phyloP scores from a whole-genome alignment of 2,797 vertebrate genomes.

The Poecile montanus region DNA sequence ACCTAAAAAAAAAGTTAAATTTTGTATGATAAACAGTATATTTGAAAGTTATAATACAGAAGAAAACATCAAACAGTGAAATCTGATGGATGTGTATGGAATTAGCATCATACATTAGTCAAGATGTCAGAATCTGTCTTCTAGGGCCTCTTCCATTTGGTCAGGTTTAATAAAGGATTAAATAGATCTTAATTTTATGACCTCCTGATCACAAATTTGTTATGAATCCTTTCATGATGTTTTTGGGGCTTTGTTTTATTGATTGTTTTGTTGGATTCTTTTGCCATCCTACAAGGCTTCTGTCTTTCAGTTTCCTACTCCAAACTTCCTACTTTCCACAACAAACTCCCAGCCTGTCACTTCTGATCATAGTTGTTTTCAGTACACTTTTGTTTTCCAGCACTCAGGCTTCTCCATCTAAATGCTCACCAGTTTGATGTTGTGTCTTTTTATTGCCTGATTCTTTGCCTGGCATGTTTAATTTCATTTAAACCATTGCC shows the following conservation, averaged over 20 bases:
- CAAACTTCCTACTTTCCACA: neutral
- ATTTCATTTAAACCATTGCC: neutral
- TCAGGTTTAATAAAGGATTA: neutral
- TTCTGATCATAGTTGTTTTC: neutral
- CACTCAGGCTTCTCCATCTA: neutral
- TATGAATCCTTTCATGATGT: neutral
- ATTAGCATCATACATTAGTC: neutral
- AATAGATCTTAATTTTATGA: neutral
- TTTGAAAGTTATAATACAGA: neutral
- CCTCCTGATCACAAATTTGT: neutral
- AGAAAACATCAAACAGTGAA: neutral
- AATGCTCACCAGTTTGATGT: neutral
- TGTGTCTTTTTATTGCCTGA: neutral
- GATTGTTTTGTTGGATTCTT: neutral
- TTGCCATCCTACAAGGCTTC: neutral
- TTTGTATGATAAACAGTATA: neutral
- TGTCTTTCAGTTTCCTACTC: neutral
- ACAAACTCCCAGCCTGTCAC: neutral
- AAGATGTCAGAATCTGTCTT: neutral
- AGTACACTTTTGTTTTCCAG: neutral
- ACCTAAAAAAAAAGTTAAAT: neutral
- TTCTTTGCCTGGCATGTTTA: neutral
- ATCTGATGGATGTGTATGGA: neutral
- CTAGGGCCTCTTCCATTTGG: neutral
- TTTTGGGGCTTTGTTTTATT: neutral